phyloP scores from a whole-genome alignment of 2,888 invertebrate species.

The Homarus gammarus region DNA sequence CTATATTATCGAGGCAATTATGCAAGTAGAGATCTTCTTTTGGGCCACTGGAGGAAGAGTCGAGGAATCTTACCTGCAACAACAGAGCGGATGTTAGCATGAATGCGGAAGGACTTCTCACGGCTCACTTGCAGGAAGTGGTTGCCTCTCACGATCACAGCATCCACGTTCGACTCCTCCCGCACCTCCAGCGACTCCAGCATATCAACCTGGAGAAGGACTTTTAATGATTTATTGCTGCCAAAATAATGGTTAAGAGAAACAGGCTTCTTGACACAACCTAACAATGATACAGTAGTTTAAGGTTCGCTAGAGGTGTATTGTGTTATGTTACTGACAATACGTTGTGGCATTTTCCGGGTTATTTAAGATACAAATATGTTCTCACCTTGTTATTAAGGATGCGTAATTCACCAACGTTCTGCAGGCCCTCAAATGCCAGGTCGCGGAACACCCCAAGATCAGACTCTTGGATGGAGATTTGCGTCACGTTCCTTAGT shows the following conservation, averaged over 20 bases:
- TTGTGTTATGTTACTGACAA: too few species aligned
- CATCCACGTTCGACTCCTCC: conserved; percentile 70
- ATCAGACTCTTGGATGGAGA: conserved; percentile 75
- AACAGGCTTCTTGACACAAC: too few species aligned
- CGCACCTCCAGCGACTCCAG: conserved; percentile 65
- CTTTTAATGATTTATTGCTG: background rate
- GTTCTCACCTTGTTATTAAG: conserved; percentile 70
- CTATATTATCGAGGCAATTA: too few species aligned
- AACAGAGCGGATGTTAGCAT: conserved; percentile 68
- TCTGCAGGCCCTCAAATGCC: conserved; percentile 68
- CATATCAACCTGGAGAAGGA: conserved; percentile 56
- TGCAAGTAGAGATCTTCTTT: too few species aligned
- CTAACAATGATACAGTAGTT: too few species aligned
- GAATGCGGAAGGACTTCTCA: conserved; percentile 55
- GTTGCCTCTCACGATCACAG: conserved; percentile 71
- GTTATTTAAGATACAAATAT: background rate
- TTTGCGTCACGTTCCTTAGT: conserved; percentile 73
- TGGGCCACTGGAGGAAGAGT: too few species aligned
- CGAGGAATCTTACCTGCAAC: conserved; percentile 51
- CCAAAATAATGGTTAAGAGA: too few species aligned
- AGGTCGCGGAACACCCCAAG: conserved; percentile 57
- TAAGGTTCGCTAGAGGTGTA: background rate
- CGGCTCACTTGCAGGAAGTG: conserved; percentile 71
- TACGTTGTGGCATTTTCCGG: background rate
- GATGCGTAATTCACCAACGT: conserved; percentile 73